Evolutionary conservation across 1,140 invertebrate genomes (phyloP).

Genomic region (Proales similis): DNA sequence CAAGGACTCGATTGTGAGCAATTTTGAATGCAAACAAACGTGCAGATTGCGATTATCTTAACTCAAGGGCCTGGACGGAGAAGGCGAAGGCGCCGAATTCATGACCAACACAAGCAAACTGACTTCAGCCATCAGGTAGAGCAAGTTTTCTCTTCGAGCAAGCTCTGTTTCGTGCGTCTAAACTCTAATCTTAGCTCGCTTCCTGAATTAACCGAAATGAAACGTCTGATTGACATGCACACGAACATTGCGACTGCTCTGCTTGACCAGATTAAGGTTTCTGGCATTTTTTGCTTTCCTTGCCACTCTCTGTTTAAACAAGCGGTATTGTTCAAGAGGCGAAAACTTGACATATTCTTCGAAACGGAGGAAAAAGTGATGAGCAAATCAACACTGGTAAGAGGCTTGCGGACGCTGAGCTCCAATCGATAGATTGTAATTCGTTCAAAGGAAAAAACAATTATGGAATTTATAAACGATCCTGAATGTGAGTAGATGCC

Average conservation of each 20-base stretch:
- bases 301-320: not conserved
- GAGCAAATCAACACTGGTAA: constrained; percentile 56
- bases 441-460: constrained; percentile 46
- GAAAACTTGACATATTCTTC: constrained; percentile 88
- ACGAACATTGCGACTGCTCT: constrained; percentile 91
- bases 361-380: constrained; percentile 96
- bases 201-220: constrained; percentile 91
- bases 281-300: not conserved
- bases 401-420: too few species aligned
- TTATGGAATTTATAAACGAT: constrained; percentile 60
- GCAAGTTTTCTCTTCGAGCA: not conserved
- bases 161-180: too few species aligned
- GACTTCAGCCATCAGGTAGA: constrained; percentile 76
- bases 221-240: constrained; percentile 94
- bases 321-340: not conserved
- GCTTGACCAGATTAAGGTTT: constrained; percentile 71
- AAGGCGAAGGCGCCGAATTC: constrained; percentile 38
- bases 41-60: not conserved
- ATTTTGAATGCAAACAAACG: not conserved
- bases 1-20: constrained; percentile 72
- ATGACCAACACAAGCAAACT: constrained; percentile 74
- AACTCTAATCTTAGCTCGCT: constrained; percentile 59
- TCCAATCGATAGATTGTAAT: not conserved
- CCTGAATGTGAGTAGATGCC: constrained; percentile 54
- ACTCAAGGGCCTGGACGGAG: constrained; percentile 55